phyloP scores from a whole-genome alignment of 2,888 invertebrate species.

The Xestia c-nigrum region DNA sequence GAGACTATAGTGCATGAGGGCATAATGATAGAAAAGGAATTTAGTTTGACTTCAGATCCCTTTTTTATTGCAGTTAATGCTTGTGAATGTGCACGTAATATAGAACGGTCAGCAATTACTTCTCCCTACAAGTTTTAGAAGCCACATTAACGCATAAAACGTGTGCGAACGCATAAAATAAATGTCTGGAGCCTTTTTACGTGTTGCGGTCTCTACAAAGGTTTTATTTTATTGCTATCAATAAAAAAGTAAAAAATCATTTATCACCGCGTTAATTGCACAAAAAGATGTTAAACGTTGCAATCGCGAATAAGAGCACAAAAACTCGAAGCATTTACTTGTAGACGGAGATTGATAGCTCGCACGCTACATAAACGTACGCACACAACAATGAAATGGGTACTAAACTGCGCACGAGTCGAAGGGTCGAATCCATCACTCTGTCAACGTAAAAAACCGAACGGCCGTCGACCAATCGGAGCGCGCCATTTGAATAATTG shows the following conservation, averaged over 20 bases:
- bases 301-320: constrained; percentile 64
- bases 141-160: constrained; percentile 60
- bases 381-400: constrained; percentile 77
- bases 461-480: constrained; percentile 81
- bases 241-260: constrained; percentile 63
- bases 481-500: constrained; percentile 88
- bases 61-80: constrained; percentile 29
- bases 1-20: constrained; percentile 35
- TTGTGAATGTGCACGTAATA: constrained; percentile 37
- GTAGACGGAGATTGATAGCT: constrained; percentile 75
- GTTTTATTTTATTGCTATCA: constrained; percentile 62
- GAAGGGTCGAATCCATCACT: constrained; percentile 89
- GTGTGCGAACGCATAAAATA: constrained; percentile 60
- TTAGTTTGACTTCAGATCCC: constrained; percentile 7
- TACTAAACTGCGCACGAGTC: constrained; percentile 84
- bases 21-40: constrained; percentile 26
- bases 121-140: constrained; percentile 61
- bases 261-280: constrained; percentile 67
- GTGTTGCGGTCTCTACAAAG: constrained; percentile 59
- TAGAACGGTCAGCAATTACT: constrained; percentile 46
- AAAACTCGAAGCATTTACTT: constrained; percentile 74
- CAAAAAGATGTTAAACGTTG: constrained; percentile 67
- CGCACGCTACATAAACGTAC: constrained; percentile 72
- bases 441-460: constrained; percentile 87
- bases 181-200: constrained; percentile 61